Percentiles rank a stretch among this genome's conserved stretches.
Evolutionary conservation across 2,888 invertebrate species (phyloP).

Genomic region (Metalampra italica): DNA sequence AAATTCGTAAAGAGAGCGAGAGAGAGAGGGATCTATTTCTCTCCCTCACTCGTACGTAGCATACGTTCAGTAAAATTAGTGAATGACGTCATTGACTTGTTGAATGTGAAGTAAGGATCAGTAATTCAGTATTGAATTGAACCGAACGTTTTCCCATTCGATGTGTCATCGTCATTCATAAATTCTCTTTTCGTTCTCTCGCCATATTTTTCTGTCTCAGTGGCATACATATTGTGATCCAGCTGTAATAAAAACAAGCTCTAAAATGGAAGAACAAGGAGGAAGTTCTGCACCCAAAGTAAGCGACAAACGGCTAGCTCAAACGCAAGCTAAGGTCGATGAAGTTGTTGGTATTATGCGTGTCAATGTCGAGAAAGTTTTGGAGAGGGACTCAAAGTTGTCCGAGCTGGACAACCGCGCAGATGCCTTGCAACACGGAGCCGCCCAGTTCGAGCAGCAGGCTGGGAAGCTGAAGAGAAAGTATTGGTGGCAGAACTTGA

Average conservation of each 20-base stretch:
- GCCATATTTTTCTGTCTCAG: conserved; percentile 10
- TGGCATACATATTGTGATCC: neutral
- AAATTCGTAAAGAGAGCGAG: too few relatives aligned
- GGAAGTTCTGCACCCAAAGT: conserved; percentile 70
- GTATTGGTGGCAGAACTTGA: conserved; percentile 98
- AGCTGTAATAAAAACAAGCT: conserved; percentile 4
- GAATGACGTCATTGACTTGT: conserved; percentile 1
- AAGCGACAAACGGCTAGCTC: conserved; percentile 72
- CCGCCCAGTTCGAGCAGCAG: conserved; percentile 97
- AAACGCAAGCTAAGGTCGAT: conserved; percentile 75
- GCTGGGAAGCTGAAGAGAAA: conserved; percentile 97
- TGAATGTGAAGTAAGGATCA: neutral
- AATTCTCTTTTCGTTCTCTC: conserved; percentile 6
- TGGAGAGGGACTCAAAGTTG: conserved; percentile 96
- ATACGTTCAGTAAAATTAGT: neutral
- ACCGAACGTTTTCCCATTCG: neutral
- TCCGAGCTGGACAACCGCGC: conserved; percentile 97
- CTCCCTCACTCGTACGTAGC: too few relatives aligned
- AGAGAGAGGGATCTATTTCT: too few relatives aligned
- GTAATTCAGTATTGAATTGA: too few relatives aligned
- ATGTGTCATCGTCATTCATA: conserved; percentile 9
- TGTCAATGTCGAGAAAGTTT: conserved; percentile 97
- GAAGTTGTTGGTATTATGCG: conserved; percentile 96
- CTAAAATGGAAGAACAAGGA: conserved; percentile 71
- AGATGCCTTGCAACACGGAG: conserved; percentile 95